phyloP scores from a whole-genome alignment of 2,888 invertebrate genomes.

The Pachliopta kotzebuea region DNA sequence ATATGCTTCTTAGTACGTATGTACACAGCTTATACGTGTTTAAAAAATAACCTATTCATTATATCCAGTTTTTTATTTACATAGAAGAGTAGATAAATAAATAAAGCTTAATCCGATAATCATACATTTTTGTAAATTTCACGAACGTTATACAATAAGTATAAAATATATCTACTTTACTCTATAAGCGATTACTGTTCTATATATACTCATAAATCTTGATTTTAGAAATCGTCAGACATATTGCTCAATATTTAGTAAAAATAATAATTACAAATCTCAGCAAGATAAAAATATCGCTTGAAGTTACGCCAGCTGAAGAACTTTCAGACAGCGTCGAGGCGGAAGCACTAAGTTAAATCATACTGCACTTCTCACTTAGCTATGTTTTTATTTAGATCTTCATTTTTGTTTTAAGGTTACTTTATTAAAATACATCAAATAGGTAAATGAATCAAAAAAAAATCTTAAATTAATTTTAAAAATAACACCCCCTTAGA shows the following conservation, averaged over 20 bases:
- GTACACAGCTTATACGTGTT: too few relatives aligned
- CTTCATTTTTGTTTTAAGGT: constrained; percentile 12
- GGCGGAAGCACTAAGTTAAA: constrained; percentile 21
- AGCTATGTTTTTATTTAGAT: constrained; percentile 16
- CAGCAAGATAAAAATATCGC: constrained; percentile 20
- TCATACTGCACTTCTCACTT: constrained; percentile 24
- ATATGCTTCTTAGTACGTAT: background rate
- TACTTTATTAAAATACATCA: background rate
- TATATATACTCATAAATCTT: too few relatives aligned
- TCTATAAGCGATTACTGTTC: too few relatives aligned
- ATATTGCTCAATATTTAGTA: background rate
- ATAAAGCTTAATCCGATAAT: too few relatives aligned
- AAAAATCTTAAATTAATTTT: background rate
- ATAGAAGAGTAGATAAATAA: too few relatives aligned
- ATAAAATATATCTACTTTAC: too few relatives aligned
- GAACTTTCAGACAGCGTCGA: constrained; percentile 17
- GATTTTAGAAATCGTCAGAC: too few relatives aligned
- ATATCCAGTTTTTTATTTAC: too few relatives aligned
- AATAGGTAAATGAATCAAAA: too few relatives aligned
- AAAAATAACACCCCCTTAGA: background rate
- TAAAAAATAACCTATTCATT: too few relatives aligned
- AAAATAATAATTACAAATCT: background rate
- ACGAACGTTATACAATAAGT: too few relatives aligned
- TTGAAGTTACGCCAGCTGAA: constrained; percentile 18
- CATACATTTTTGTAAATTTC: too few relatives aligned